Conservation (phyloP, 2,113 vertebrate species). For the Petaurus breviceps region DNA sequence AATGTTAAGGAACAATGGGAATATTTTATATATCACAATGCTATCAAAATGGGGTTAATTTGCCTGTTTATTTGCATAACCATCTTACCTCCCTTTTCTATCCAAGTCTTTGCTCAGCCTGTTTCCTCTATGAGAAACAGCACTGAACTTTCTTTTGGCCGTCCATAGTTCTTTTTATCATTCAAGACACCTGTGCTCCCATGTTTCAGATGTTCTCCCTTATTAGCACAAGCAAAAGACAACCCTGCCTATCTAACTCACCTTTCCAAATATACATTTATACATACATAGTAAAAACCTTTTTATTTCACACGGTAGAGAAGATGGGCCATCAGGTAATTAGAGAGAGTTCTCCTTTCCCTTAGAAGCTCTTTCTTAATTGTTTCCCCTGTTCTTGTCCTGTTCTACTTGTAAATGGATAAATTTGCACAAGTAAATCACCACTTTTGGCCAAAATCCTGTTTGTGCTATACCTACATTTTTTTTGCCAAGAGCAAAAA, state of each 20-base stretch:
- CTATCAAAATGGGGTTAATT: background rate
- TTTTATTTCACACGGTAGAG: background rate
- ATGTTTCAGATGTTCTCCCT: background rate
- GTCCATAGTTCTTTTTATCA: background rate
- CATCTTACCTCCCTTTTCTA: background rate
- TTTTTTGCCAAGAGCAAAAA: background rate
- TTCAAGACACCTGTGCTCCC: background rate
- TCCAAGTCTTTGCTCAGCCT: background rate
- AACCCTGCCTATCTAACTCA: background rate
- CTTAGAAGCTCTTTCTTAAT: background rate
- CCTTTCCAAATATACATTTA: background rate
- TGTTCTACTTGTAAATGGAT: background rate
- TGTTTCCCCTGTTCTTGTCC: background rate
- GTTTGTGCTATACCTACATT: background rate
- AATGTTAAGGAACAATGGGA: background rate
- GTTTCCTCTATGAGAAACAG: background rate
- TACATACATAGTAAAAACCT: background rate
- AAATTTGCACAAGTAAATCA: background rate
- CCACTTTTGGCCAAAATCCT: background rate
- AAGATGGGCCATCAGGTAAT: background rate
- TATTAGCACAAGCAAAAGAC: background rate
- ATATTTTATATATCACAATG: background rate
- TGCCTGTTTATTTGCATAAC: background rate
- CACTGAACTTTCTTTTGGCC: too few relatives aligned
- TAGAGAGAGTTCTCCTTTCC: background rate